Conservation (phyloP, 2,797 vertebrate species). For the Champsocephalus esox region DNA sequence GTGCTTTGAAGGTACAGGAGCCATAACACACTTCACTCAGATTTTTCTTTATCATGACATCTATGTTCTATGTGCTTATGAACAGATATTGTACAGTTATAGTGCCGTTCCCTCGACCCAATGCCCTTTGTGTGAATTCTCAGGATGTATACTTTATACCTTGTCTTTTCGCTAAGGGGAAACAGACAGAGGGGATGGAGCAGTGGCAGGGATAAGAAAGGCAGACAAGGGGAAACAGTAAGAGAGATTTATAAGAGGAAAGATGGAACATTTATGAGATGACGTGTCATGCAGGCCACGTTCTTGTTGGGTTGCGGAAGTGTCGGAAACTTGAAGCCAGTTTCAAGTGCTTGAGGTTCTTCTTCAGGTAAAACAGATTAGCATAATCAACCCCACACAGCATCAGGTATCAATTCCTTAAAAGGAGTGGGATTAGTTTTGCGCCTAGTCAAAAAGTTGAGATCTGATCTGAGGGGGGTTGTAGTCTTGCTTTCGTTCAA, state of each 20-base stretch:
- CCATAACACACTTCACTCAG: slow-evolving; percentile 63
- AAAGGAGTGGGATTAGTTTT: not conserved
- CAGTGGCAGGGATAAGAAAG: slow-evolving; percentile 31
- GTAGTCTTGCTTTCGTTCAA: slow-evolving; percentile 28
- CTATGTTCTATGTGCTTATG: slow-evolving; percentile 53
- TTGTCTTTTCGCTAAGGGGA: slow-evolving; percentile 52
- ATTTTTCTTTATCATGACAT: slow-evolving; percentile 47
- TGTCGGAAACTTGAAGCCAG: slow-evolving; percentile 35
- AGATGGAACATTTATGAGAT: slow-evolving; percentile 32
- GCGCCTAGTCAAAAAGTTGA: not conserved
- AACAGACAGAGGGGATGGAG: slow-evolving; percentile 34
- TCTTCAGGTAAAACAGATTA: slow-evolving; percentile 32
- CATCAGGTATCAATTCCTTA: slow-evolving; percentile 31
- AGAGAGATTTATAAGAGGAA: slow-evolving; percentile 33
- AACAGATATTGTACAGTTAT: slow-evolving; percentile 58
- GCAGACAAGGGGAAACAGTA: slow-evolving; percentile 23
- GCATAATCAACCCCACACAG: slow-evolving; percentile 17
- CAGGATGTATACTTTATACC: slow-evolving; percentile 69
- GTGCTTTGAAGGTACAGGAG: slow-evolving; percentile 63
- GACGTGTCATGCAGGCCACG: slow-evolving; percentile 34
- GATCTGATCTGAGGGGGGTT: slow-evolving; percentile 29
- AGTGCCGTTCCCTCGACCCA: slow-evolving; percentile 45
- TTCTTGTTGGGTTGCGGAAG: slow-evolving; percentile 32
- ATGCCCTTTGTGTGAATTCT: slow-evolving; percentile 71
- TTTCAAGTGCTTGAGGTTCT: slow-evolving; percentile 41